Conservation (phyloP, 2,888 invertebrate genomes). For the Acanthopleura granulata region DNA sequence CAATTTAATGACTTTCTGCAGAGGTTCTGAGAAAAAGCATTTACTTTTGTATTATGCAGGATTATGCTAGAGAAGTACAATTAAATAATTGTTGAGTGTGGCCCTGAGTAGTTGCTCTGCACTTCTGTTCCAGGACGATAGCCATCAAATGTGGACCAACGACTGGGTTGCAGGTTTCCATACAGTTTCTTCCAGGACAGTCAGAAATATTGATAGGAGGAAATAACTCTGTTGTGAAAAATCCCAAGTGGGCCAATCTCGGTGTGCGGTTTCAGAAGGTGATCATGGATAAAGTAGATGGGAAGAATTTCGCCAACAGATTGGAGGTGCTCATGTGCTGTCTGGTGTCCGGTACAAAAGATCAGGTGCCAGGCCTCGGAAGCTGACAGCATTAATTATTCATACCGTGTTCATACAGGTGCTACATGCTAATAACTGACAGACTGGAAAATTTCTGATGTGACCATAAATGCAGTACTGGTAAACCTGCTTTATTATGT, state of each 20-base stretch:
- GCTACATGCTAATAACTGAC: too few relatives aligned
- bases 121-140: slow-evolving; percentile 75
- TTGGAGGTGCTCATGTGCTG: slow-evolving; percentile 94
- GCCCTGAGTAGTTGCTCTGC: too few relatives aligned
- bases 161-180: slow-evolving; percentile 87
- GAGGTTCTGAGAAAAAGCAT: too few relatives aligned
- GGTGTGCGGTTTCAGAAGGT: slow-evolving; percentile 86
- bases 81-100: too few relatives aligned
- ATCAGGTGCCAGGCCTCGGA: background rate
- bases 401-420: too few relatives aligned
- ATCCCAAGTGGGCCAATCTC: slow-evolving; percentile 93
- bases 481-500: too few relatives aligned
- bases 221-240: slow-evolving; percentile 77
- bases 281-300: slow-evolving; percentile 93
- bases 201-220: slow-evolving; percentile 83
- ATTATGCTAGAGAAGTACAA: too few relatives aligned
- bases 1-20: too few relatives aligned
- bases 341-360: slow-evolving; percentile 28
- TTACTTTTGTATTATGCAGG: too few relatives aligned
- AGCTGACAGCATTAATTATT: background rate
- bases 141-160: slow-evolving; percentile 92
- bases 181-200: slow-evolving; percentile 85
- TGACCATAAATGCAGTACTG: too few relatives aligned
- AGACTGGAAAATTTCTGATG: too few relatives aligned
- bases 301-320: slow-evolving; percentile 95